Base-by-base conservation (phyloP, 2,113 vertebrate genomes). In the Gyps fulvus region DNA sequence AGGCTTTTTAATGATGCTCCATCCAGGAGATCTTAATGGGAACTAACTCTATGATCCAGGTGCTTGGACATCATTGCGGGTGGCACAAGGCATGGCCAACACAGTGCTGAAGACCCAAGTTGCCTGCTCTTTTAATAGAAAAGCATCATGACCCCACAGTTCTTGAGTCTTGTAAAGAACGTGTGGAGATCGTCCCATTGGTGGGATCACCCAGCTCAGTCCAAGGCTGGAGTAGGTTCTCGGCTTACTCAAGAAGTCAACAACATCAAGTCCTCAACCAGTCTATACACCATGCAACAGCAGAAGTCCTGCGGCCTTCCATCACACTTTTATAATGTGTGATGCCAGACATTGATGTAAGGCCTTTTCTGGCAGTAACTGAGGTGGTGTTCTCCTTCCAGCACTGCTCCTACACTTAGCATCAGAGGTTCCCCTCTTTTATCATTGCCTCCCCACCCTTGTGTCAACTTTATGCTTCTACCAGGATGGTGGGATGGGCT, bases 181-280 rank as follows among this genome's bases (percentile, higher is more conserved):
- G 0, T 27, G 18, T 42, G 49, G 50, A 70, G 50, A 20, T 70
- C 0, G 0, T 66, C 36, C 52, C n/a, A 8, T 36, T 29, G 57
- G 18, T 76, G 43, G 54, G 8, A 65, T 86, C 34, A 63, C 9
- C 23, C 49, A 63, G 18, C 50, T 87, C 38, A 21, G 34, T 62
- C 42, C 6, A 19, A 58, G 21, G 36, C 57, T 76, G 57, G 29
- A 83, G 71, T 3, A 71, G 43, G 25, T 55, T 71, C 77, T 49
- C 45, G 49, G 70, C 58, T 36, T 77, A 34, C 22, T 71, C 19
- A 36, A 70, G 83, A 47, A 47, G 22, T 71, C 77, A 86, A 17
- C 65, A 50, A 9, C 0, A 2, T 29, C 57, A 52, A 47, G 38
- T 47, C 57, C 34, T 62, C 22, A 14, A 45, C 27, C 20, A n/a